These are phyloP conservation scores for Platalea minor DNA, from an alignment of 2,797 vertebrate species.

Conservation along the genomic window DNA sequence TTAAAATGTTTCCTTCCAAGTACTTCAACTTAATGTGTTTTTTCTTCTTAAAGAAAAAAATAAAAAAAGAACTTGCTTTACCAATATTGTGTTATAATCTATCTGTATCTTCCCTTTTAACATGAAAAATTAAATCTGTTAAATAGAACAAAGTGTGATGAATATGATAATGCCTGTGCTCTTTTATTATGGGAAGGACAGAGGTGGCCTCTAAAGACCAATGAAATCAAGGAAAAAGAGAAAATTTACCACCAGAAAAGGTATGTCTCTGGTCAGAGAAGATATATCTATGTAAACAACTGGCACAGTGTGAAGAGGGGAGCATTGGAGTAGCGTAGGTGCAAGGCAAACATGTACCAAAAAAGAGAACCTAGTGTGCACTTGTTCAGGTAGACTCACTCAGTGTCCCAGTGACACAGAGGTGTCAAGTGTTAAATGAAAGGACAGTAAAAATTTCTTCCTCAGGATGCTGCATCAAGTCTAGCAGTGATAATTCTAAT, in stretches of 20 bases:
- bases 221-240: neutral
- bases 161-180: neutral
- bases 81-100: neutral
- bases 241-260: neutral
- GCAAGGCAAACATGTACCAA: neutral
- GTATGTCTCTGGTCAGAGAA: neutral
- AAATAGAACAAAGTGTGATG: neutral
- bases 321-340: neutral
- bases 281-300: neutral
- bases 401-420: neutral
- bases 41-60: neutral
- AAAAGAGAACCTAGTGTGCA: neutral
- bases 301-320: neutral
- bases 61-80: neutral
- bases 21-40: neutral
- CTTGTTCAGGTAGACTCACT: neutral
- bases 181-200: neutral
- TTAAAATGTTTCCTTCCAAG: neutral
- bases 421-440: neutral
- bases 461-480: neutral
- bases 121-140: neutral
- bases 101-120: neutral
- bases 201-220: neutral
- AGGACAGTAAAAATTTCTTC: neutral
- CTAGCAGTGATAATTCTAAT: neutral